These are phyloP conservation scores for Dromococcyx pavoninus DNA, from an alignment of 2,797 vertebrate species.

Conservation along the genomic window DNA sequence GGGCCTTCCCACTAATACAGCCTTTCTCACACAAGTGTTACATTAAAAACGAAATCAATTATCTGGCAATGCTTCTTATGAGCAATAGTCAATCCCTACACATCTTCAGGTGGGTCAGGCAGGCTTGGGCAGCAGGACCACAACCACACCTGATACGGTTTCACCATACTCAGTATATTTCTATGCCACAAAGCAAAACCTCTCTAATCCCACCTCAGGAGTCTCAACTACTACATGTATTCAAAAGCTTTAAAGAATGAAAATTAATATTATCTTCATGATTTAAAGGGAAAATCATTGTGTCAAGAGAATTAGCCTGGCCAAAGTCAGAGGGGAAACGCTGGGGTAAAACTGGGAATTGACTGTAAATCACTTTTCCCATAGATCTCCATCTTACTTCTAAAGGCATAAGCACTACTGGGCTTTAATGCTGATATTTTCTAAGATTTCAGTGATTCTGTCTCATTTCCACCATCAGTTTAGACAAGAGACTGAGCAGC, in stretches of 20 bases:
- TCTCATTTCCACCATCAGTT: neutral
- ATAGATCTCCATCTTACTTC: neutral
- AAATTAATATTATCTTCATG: neutral
- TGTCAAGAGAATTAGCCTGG: neutral
- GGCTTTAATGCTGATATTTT: neutral
- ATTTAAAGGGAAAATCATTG: neutral
- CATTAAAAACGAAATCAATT: neutral
- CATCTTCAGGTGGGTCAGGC: neutral
- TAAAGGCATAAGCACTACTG: neutral
- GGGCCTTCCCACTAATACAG: neutral
- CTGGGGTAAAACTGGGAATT: neutral
- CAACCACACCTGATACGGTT: rapidly evolving
- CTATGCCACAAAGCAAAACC: neutral
- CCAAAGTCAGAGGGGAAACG: neutral
- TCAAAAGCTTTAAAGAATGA: neutral
- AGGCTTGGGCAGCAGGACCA: neutral
- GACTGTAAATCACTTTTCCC: neutral
- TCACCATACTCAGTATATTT: neutral
- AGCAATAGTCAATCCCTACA: neutral
- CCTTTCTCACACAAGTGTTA: neutral
- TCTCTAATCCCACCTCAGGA: neutral
- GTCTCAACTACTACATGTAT: neutral
- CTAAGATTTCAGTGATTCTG: neutral
- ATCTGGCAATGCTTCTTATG: neutral
- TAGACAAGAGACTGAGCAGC: neutral